Evolutionary conservation across 2,113 vertebrate species (phyloP).

Genomic region (Rhabdomys dilectus): DNA sequence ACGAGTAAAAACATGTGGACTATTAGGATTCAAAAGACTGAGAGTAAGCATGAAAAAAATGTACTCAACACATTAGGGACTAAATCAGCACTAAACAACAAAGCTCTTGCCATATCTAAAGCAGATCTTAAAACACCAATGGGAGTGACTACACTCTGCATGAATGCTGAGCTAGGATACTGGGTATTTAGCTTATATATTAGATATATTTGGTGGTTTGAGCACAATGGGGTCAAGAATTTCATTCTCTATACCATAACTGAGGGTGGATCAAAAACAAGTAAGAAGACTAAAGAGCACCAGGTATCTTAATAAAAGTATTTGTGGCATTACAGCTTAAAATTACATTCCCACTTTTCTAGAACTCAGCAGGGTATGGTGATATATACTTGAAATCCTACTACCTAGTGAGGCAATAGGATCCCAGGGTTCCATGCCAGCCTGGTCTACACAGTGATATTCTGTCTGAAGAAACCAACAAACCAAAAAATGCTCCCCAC

Average conservation of each 20-base stretch:
- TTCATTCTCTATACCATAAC: slow-evolving; percentile 11
- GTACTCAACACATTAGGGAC: slow-evolving; percentile 41
- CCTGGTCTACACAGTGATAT: background rate
- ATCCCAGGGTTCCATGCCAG: background rate
- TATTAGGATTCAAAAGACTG: slow-evolving; percentile 40
- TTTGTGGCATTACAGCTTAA: background rate
- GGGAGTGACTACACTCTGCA: background rate
- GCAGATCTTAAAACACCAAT: slow-evolving; percentile 35
- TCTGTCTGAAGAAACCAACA: background rate
- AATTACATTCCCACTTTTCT: background rate
- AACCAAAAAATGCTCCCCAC: background rate
- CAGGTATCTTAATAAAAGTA: slow-evolving; percentile 42
- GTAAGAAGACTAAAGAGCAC: background rate
- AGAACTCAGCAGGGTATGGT: background rate
- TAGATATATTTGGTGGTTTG: slow-evolving; percentile 35
- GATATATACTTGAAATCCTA: background rate
- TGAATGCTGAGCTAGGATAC: background rate
- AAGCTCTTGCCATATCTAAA: slow-evolving; percentile 39
- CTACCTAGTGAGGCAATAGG: background rate
- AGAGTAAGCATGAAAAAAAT: slow-evolving; percentile 28
- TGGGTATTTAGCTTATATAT: background rate
- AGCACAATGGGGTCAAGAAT: slow-evolving; percentile 6
- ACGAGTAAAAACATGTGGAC: slow-evolving; percentile 15
- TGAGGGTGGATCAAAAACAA: background rate
- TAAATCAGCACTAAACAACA: slow-evolving; percentile 18